phyloP scores from a whole-genome alignment of 2,888 invertebrate genomes.

The Pristionchus mayeri region DNA sequence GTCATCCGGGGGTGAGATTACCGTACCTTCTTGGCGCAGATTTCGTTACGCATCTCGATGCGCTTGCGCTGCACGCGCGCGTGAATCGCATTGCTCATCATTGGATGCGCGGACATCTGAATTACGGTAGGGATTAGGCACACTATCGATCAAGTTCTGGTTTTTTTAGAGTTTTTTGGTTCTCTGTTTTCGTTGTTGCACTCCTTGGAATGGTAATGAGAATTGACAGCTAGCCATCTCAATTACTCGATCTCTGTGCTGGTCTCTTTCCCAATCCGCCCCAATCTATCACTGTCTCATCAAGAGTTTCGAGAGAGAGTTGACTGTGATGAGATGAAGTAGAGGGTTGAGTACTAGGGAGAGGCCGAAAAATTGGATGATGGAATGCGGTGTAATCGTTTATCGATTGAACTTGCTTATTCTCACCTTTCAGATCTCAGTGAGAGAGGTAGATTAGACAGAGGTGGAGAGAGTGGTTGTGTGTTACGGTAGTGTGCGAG shows the following conservation, averaged over 20 bases:
- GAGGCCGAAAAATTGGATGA: not conserved
- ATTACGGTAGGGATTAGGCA: not conserved
- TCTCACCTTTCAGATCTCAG: conserved; percentile 31
- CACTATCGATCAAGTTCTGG: not conserved
- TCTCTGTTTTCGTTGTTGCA: not conserved
- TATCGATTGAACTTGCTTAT: not conserved
- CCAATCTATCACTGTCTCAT: not conserved
- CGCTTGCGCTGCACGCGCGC: not conserved
- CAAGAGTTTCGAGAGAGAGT: not conserved
- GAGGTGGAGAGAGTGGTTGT: not conserved
- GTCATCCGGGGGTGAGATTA: not conserved
- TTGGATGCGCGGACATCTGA: conserved; percentile 33
- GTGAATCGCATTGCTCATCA: not conserved
- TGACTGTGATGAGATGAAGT: not conserved
- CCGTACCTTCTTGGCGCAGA: conserved; percentile 15
- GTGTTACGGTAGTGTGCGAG: not conserved
- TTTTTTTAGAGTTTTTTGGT: not conserved
- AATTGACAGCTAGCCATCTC: not conserved
- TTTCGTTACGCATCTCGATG: not conserved
- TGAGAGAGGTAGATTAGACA: not conserved
- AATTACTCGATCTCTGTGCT: conserved; percentile 5
- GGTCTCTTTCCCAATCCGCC: not conserved
- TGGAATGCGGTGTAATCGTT: not conserved
- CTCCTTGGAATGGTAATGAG: not conserved
- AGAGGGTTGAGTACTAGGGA: not conserved